These are phyloP conservation scores for Moxostoma hubbsi DNA, from an alignment of 2,797 vertebrate genomes.

Conservation along the genomic window DNA sequence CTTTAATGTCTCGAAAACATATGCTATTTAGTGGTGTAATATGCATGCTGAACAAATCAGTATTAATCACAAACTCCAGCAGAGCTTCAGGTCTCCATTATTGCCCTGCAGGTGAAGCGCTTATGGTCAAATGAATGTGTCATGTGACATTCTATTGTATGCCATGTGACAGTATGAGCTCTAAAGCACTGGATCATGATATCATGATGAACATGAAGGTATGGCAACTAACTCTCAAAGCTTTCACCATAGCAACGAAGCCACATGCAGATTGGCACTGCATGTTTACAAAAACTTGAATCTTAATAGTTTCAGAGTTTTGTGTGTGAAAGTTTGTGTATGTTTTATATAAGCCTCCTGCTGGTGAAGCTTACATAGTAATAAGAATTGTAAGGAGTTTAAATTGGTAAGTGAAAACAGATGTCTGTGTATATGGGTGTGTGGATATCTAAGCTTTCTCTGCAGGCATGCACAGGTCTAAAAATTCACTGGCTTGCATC, in stretches of 20 bases:
- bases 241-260: constrained; percentile 28
- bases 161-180: constrained; percentile 26
- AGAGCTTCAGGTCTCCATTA: constrained; percentile 18
- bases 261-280: constrained; percentile 37
- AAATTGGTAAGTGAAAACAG: constrained; percentile 18
- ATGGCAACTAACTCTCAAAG: constrained; percentile 41
- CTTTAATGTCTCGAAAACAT: not conserved
- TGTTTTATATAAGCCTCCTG: not conserved
- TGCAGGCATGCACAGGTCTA: constrained; percentile 41
- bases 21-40: not conserved
- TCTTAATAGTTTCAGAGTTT: not conserved
- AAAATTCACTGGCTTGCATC: constrained; percentile 67
- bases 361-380: not conserved
- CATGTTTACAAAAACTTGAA: constrained; percentile 40
- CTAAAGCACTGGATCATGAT: constrained; percentile 29
- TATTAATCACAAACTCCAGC: constrained; percentile 15
- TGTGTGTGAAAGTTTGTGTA: constrained; percentile 34
- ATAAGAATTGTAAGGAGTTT: constrained; percentile 20
- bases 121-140: constrained; percentile 28
- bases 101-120: constrained; percentile 20
- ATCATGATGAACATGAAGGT: constrained; percentile 31
- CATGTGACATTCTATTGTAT: constrained; percentile 14
- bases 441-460: constrained; percentile 2
- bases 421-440: constrained; percentile 26
- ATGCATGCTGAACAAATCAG: not conserved